Evolutionary conservation across 2,113 vertebrate genomes (phyloP).

Genomic region (Spheniscus mendiculus): DNA sequence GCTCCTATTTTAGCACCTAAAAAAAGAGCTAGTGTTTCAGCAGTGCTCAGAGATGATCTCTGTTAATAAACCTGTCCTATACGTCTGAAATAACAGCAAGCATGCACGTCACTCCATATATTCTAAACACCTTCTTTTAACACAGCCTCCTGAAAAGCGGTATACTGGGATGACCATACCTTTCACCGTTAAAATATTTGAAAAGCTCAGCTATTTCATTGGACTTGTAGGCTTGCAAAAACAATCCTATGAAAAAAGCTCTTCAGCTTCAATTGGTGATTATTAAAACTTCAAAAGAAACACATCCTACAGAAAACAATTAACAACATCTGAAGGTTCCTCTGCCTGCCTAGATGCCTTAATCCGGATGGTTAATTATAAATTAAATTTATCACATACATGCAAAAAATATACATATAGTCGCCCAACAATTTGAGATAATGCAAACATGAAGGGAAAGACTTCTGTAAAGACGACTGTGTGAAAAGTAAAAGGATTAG

Average conservation of each 20-base stretch:
- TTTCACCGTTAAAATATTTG: background rate
- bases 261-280: conserved; percentile 5
- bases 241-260: background rate
- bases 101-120: background rate
- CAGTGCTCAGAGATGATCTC: background rate
- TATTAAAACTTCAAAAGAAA: conserved; percentile 55
- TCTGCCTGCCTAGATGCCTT: conserved; percentile 20
- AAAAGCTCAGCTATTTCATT: conserved; percentile 10
- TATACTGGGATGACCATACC: background rate
- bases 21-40: background rate
- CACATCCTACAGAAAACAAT: conserved; percentile 47
- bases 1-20: background rate
- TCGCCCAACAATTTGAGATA: conserved; percentile 8
- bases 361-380: conserved; percentile 53
- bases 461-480: background rate
- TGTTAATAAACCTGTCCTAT: background rate
- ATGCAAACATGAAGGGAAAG: conserved; percentile 1
- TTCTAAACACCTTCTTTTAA: background rate
- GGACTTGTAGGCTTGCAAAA: background rate
- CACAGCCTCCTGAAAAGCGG: background rate
- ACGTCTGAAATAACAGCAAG: background rate
- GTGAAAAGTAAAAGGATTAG: conserved; percentile 29
- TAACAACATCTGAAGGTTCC: conserved; percentile 38
- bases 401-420: conserved; percentile 13
- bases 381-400: conserved; percentile 33